Base-by-base conservation (phyloP, 2,888 invertebrate species). In the Melolontha melolontha region DNA sequence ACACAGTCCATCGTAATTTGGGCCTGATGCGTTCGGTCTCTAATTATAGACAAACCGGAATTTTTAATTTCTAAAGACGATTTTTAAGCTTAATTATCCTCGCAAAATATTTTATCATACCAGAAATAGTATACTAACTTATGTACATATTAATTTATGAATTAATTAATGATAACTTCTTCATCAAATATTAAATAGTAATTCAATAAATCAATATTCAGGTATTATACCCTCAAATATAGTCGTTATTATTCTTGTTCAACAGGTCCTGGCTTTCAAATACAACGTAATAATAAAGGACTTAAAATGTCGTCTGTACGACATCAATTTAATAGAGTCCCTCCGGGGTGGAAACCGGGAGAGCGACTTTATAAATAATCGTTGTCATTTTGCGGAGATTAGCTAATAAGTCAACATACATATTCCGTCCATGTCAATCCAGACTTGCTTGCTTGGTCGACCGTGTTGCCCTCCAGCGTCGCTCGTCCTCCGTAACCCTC, bases 341-440 rank as follows among this genome's bases (percentile, higher is more conserved):
- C 22, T 40, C n/a, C 55, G 41, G 41, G 17, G 29, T 7, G 16
- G 22, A 11, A n/a, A n/a, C 27, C 27, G 29, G 67, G 68, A 74
- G 73, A 73, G 72, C 70, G 73, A 73, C 71, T 72, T 72, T 75
- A 74, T 78, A 79, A 81, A 80, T 81, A 80, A 80, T 78, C 79
- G 77, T 79, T 81, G 80, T 81, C 81, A 82, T 81, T 81, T 77
- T 72, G 74, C 73, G 72, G 74, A 79, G 82, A 81, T 83, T 79
- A 83, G 79, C 82, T 79, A 80, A 81, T 79, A 81, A 80, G 82
- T 82, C 82, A 83, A 83, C 82, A 82, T 75, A 77, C 77, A 59
- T 59, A 59, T 59, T 44, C 29, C 77, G 75, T 44, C 29, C 77
- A 75, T 29, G 59, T 59, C 50, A 44, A 47, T 49, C 50, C 62